Percentiles rank a stretch among this genome's conserved stretches.
Conservation (phyloP, 2,113 vertebrate genomes). For the Xyrauchen texanus region DNA sequence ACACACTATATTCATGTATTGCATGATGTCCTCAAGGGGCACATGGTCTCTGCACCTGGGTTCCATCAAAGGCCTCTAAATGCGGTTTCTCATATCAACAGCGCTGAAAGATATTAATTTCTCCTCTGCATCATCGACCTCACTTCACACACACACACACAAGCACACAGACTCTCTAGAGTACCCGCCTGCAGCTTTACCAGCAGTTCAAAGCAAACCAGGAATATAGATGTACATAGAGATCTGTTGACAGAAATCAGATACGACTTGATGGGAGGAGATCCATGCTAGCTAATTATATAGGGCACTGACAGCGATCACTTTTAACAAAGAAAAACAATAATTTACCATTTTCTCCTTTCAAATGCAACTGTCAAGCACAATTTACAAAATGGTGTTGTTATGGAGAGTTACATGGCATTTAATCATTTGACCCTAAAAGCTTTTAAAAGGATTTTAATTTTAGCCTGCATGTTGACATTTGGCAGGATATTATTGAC, state of each 20-base stretch:
- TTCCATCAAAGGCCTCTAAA: conserved; percentile 4
- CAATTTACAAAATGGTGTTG: neutral
- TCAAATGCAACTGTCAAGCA: neutral
- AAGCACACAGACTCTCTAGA: conserved; percentile 12
- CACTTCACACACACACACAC: conserved; percentile 11
- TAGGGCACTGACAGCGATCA: neutral
- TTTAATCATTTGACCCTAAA: neutral
- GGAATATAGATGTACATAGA: neutral
- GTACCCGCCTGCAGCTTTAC: neutral
- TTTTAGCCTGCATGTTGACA: neutral
- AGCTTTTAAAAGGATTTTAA: conserved; percentile 9
- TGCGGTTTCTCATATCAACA: conserved; percentile 1
- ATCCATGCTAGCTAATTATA: conserved; percentile 27
- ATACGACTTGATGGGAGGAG: conserved; percentile 1
- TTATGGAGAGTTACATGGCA: neutral
- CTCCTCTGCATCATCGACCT: conserved; percentile 22
- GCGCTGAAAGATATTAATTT: conserved; percentile 22
- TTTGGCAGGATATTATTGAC: conserved; percentile 7
- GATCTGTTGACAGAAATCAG: conserved; percentile 20
- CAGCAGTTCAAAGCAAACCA: conserved; percentile 25
- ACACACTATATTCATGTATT: neutral
- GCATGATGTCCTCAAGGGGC: neutral
- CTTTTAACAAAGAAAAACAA: conserved; percentile 24
- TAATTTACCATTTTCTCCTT: conserved; percentile 19
- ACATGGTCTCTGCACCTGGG: conserved; percentile 16